Evolutionary conservation across 2,888 invertebrate species (phyloP), one percentile per base, ranked within the genome.

Genomic region (Nymphalis c-album): DNA sequence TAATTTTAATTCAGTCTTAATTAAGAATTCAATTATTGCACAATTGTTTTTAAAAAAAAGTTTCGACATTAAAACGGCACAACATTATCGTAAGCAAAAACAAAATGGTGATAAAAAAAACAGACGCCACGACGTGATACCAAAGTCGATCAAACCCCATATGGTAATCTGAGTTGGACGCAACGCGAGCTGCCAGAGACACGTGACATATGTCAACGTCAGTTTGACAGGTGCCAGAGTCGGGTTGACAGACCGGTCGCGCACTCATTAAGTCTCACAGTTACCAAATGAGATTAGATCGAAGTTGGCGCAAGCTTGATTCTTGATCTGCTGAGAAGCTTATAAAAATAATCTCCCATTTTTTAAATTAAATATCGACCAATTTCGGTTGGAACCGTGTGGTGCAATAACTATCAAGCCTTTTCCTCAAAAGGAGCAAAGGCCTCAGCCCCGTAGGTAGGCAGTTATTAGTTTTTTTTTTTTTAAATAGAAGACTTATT

Each of bases 201-300:
- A 53, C 60, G 55, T 63, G 35, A 57, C 61, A 57, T 31, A 68
- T 73, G 71, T 50, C 72, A 65, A 58, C 58, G 45, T 50, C 71
- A 64, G 73, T 74, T 50, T 76, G 81, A 76, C 81, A 80, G 76
- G 63, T 62, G 64, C 71, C 77, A 78, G 57, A 51, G 67, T 60
- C 63, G 51, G 35, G 20, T 17, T 63, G 69, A 65, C 64, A 68
- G 53, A 26, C 31, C 63, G 53, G 78, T 75, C 84, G 81, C 84
- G 81, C 77, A 81, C 81, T 83, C 80, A 78, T 76, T 77, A 91
- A 87, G 93, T 94, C 97, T 97, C 98, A 97, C 97, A 97, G 97
- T 98, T 98, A 98, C 98, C 97, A 96, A 96, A 97, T 98, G 98
- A 98, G 98, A 98, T 98, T 98, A 96, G 94, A 95, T 95, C 94